These are phyloP conservation scores for Charaxes varanes DNA, from an alignment of 1,140 invertebrate genomes.

Conservation along the genomic window DNA sequence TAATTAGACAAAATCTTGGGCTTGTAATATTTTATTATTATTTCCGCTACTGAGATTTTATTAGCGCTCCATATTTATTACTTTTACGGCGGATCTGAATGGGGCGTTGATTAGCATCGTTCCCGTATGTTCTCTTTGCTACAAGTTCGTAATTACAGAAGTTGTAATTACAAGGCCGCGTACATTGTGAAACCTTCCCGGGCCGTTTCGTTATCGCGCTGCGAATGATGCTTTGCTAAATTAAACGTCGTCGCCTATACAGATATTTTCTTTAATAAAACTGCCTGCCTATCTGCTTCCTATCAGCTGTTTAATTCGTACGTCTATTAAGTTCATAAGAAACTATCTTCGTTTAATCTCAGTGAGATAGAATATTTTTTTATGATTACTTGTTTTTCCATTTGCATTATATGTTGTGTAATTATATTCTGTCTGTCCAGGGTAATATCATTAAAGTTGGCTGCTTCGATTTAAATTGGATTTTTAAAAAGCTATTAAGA, in stretches of 20 bases:
- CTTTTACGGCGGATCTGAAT: slow-evolving; percentile 64
- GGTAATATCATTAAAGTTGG: too few species aligned
- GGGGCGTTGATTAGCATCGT: slow-evolving; percentile 60
- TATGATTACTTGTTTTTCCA: neutral
- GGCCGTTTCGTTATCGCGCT: slow-evolving; percentile 49
- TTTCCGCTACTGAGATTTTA: slow-evolving; percentile 69
- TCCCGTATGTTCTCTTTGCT: slow-evolving; percentile 47
- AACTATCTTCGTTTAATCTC: too few species aligned
- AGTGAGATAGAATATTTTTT: too few species aligned
- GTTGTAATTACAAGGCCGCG: slow-evolving; percentile 67
- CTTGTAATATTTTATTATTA: slow-evolving; percentile 72
- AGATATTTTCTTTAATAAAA: slow-evolving; percentile 52
- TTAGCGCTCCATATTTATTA: slow-evolving; percentile 68
- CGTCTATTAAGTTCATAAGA: slow-evolving; percentile 2
- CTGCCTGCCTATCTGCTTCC: slow-evolving; percentile 37
- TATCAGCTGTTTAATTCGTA: slow-evolving; percentile 4
- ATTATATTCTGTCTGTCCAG: too few species aligned
- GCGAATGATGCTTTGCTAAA: slow-evolving; percentile 62
- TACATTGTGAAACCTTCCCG: slow-evolving; percentile 52
- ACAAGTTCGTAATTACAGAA: slow-evolving; percentile 68
- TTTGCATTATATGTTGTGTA: too few species aligned
- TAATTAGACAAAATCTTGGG: slow-evolving; percentile 70
- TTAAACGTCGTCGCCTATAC: slow-evolving; percentile 60
- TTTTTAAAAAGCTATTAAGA: too few species aligned
- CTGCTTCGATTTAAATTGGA: too few species aligned